Percentiles rank a stretch among this genome's conserved stretches.
Conservation (phyloP, 2,797 vertebrate genomes). For the Leptodactylus fallax region DNA sequence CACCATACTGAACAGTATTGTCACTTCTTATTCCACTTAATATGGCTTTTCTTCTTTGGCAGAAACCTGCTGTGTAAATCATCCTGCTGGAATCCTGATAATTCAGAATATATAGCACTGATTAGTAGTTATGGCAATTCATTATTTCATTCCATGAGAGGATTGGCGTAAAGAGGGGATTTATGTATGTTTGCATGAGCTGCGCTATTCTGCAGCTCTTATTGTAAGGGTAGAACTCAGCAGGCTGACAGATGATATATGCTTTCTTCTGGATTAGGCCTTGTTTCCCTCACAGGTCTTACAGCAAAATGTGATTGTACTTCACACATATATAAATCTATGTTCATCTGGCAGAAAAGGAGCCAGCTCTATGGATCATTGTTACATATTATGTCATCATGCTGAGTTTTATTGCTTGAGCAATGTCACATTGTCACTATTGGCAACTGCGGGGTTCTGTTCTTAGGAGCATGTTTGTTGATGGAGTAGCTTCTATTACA, state of each 20-base stretch:
- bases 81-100: slow-evolving; percentile 31
- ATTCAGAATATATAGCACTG: slow-evolving; percentile 35
- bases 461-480: not conserved
- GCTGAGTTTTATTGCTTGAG: not conserved
- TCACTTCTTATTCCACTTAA: slow-evolving; percentile 55
- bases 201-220: slow-evolving; percentile 2
- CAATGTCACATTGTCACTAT: slow-evolving; percentile 10
- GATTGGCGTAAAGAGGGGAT: slow-evolving; percentile 5
- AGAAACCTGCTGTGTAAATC: slow-evolving; percentile 49
- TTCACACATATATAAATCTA: not conserved
- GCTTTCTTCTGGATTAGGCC: not conserved
- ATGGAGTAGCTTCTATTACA: not conserved
- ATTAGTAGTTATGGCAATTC: slow-evolving; percentile 48
- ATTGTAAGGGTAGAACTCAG: not conserved
- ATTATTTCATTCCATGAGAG: slow-evolving; percentile 29
- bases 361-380: not conserved
- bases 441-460: not conserved
- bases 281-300: slow-evolving; percentile 9
- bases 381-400: not conserved
- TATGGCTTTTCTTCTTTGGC: slow-evolving; percentile 57
- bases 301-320: slow-evolving; percentile 5
- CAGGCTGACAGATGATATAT: not conserved
- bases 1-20: slow-evolving; percentile 45
- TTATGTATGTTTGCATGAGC: slow-evolving; percentile 45
- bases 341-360: not conserved